These are phyloP conservation scores for Cephus spinipes DNA, from an alignment of 2,888 invertebrate genomes.

Conservation along the genomic window DNA sequence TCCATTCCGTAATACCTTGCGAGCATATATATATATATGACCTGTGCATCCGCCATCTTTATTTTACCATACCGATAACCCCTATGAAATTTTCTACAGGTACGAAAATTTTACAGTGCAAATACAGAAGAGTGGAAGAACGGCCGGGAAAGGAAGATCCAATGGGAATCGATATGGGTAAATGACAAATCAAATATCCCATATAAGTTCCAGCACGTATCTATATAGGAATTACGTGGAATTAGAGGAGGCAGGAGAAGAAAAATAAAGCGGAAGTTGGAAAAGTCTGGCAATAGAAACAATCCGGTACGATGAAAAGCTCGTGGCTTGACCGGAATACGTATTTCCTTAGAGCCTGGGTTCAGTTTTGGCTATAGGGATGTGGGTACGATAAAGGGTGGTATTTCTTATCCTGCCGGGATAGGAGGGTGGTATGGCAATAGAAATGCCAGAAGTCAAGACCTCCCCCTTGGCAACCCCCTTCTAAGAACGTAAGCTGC, in stretches of 20 bases:
- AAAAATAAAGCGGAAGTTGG: neutral
- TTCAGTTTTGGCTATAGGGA: neutral
- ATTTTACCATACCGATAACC: neutral
- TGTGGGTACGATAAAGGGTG: neutral
- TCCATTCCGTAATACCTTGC: neutral
- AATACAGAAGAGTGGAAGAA: neutral
- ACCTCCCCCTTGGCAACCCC: no score
- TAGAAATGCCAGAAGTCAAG: neutral
- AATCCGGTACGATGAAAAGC: neutral
- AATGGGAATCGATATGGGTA: neutral
- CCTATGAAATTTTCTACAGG: neutral
- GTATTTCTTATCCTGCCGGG: neutral
- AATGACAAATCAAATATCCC: neutral
- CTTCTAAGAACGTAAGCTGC: neutral
- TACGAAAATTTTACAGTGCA: neutral
- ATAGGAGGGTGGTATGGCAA: neutral
- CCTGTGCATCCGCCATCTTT: neutral
- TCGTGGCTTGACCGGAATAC: neutral
- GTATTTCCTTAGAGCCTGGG: neutral
- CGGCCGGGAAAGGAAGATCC: neutral
- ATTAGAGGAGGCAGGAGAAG: neutral
- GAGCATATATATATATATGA: neutral
- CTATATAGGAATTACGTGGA: neutral
- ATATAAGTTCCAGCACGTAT: neutral
- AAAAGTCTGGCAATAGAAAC: neutral